Conservation (phyloP, 2,797 vertebrate genomes). For the Triplophysa bombifrons region DNA sequence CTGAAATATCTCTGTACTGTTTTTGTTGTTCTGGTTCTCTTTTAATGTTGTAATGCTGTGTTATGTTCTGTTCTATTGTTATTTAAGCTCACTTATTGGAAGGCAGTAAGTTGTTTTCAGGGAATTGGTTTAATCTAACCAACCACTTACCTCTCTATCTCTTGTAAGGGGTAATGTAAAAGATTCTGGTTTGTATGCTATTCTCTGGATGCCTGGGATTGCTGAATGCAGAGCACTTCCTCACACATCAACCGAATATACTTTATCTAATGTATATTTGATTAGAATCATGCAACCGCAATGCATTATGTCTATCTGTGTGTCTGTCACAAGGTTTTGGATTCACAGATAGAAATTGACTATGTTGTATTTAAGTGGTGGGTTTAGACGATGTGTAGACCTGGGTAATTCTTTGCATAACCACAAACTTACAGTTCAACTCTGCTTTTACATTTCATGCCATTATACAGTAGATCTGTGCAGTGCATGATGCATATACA, state of each 20-base stretch:
- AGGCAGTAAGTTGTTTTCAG: slow-evolving; percentile 66
- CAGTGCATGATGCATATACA: slow-evolving; percentile 31
- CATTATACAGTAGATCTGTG: slow-evolving; percentile 25
- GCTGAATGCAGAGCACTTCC: slow-evolving; percentile 68
- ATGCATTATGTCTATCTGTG: slow-evolving; percentile 57
- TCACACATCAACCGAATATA: slow-evolving; percentile 71
- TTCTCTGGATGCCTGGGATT: slow-evolving; percentile 71
- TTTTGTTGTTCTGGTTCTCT: slow-evolving; percentile 68
- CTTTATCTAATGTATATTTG: slow-evolving; percentile 74
- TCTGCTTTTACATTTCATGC: slow-evolving; percentile 44
- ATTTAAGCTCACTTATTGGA: slow-evolving; percentile 60
- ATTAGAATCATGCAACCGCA: slow-evolving; percentile 56
- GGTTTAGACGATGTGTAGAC: slow-evolving; percentile 29
- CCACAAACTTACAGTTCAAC: slow-evolving; percentile 34
- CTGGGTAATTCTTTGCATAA: slow-evolving; percentile 7
- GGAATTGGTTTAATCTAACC: slow-evolving; percentile 75
- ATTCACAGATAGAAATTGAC: slow-evolving; percentile 51
- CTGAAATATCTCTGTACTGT: slow-evolving; percentile 53
- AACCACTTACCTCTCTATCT: slow-evolving; percentile 71
- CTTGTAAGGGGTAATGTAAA: slow-evolving; percentile 77
- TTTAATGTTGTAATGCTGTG: too few relatives aligned
- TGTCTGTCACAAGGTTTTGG: slow-evolving; percentile 47
- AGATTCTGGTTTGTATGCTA: slow-evolving; percentile 60
- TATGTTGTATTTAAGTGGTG: slow-evolving; percentile 49
- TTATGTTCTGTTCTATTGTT: slow-evolving; percentile 73